Percentiles rank a stretch among this genome's conserved stretches.
phyloP scores from a whole-genome alignment of 2,797 vertebrate genomes.

The Oryzias dopingdopingensis region DNA sequence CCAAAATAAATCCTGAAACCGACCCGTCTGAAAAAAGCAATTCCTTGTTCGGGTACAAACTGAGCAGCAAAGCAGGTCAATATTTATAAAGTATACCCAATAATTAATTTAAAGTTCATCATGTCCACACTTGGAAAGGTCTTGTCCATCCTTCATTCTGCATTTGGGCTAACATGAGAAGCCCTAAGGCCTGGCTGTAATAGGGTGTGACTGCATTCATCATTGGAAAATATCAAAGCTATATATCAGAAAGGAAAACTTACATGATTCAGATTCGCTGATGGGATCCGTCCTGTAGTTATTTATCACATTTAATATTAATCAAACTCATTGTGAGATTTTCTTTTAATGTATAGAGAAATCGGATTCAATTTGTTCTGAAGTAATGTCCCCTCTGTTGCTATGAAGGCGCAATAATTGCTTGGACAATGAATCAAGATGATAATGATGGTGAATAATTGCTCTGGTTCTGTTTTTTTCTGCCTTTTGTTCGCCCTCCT shows the following conservation, averaged over 20 bases:
- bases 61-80: constrained; percentile 25
- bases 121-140: constrained; percentile 49
- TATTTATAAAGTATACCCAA: constrained; percentile 35
- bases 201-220: constrained; percentile 47
- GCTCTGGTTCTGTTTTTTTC: constrained; percentile 35
- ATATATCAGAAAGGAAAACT: constrained; percentile 47
- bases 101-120: constrained; percentile 43
- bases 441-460: constrained; percentile 56
- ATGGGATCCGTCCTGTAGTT: constrained; percentile 31
- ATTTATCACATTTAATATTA: constrained; percentile 26
- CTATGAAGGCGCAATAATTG: constrained; percentile 44
- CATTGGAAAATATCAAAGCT: constrained; percentile 58
- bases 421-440: constrained; percentile 52
- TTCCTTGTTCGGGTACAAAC: constrained; percentile 14
- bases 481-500: constrained; percentile 13
- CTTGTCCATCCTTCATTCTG: constrained; percentile 53
- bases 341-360: constrained; percentile 19
- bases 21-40: constrained; percentile 3
- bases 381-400: constrained; percentile 22
- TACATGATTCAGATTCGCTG: constrained; percentile 30
- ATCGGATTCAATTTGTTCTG: constrained; percentile 10
- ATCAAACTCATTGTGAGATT: constrained; percentile 16
- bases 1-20: constrained; percentile 20
- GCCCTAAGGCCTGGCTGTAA: constrained; percentile 33
- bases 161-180: constrained; percentile 31